Percentiles rank a stretch among this genome's conserved stretches.
Evolutionary conservation across 2,888 invertebrate genomes (phyloP).

Genomic region (Nomada fabriciana): DNA sequence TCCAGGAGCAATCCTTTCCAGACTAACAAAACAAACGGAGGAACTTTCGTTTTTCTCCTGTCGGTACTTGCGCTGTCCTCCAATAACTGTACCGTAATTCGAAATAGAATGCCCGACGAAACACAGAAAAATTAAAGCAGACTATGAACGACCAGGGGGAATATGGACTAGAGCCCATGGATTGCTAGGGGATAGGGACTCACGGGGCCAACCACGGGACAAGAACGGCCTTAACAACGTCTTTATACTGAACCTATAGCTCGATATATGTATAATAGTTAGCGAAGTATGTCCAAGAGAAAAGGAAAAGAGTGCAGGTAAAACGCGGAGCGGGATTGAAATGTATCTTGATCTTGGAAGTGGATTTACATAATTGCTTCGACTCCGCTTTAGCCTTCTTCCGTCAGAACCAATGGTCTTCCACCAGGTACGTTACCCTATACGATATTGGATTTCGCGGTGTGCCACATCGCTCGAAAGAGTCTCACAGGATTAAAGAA

Average conservation of each 20-base stretch:
- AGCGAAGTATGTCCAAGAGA: slow-evolving; percentile 19
- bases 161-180: not conserved
- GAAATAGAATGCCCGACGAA: slow-evolving; percentile 13
- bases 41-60: not conserved
- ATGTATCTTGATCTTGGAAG: slow-evolving; percentile 77
- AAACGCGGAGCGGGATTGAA: slow-evolving; percentile 68
- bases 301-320: not conserved
- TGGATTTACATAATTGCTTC: slow-evolving; percentile 79
- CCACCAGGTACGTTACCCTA: slow-evolving; percentile 38
- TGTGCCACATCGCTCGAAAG: not conserved
- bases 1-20: not conserved
- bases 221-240: slow-evolving; percentile 52
- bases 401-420: slow-evolving; percentile 41
- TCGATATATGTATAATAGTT: slow-evolving; percentile 22
- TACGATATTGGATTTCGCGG: slow-evolving; percentile 72
- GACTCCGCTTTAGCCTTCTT: slow-evolving; percentile 69
- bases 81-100: slow-evolving; percentile 27
- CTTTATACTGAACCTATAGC: slow-evolving; percentile 54
- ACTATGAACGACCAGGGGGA: not conserved
- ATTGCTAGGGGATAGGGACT: no score
- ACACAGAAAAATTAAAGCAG: slow-evolving; percentile 31
- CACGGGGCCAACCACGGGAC: no score
- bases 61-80: slow-evolving; percentile 34
- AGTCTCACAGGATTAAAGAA: not conserved
- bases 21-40: slow-evolving; percentile 2